phyloP scores from a whole-genome alignment of 2,888 invertebrate genomes.

The Drosophila mimetica region DNA sequence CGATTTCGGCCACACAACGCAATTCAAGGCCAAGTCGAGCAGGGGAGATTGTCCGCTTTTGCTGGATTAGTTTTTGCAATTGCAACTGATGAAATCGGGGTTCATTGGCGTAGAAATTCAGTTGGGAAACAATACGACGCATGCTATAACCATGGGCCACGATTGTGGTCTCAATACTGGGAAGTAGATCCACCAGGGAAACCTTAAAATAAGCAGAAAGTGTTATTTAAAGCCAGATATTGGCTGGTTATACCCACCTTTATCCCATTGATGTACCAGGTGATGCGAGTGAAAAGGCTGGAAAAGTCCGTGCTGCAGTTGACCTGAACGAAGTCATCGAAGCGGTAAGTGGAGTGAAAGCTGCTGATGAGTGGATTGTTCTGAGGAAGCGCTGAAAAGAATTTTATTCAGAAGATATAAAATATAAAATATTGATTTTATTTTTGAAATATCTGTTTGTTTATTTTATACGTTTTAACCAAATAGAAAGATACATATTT shows the following conservation, averaged over 20 bases:
- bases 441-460: too few species aligned
- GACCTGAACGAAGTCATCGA: conserved; percentile 81
- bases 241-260: conserved; percentile 61
- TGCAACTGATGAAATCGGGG: conserved; percentile 70
- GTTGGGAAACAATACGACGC: conserved; percentile 77
- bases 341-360: conserved; percentile 77
- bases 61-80: conserved; percentile 45
- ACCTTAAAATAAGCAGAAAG: conserved; percentile 57
- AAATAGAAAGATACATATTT: too few species aligned
- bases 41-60: conserved; percentile 46
- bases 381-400: conserved; percentile 79
- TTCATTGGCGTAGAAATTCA: conserved; percentile 82
- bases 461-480: too few species aligned
- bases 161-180: conserved; percentile 79
- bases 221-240: background rate
- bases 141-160: conserved; percentile 81
- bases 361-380: conserved; percentile 82
- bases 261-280: conserved; percentile 82
- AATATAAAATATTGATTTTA: too few species aligned
- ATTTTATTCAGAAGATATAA: too few species aligned
- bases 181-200: conserved; percentile 69
- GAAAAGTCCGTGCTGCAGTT: conserved; percentile 83
- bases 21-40: conserved; percentile 68
- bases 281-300: conserved; percentile 78
- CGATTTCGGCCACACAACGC: conserved; percentile 82